Percentiles rank a stretch among this genome's conserved stretches.
phyloP scores from a whole-genome alignment of 2,888 invertebrate species.

The Sphaerophoria taeniata region DNA sequence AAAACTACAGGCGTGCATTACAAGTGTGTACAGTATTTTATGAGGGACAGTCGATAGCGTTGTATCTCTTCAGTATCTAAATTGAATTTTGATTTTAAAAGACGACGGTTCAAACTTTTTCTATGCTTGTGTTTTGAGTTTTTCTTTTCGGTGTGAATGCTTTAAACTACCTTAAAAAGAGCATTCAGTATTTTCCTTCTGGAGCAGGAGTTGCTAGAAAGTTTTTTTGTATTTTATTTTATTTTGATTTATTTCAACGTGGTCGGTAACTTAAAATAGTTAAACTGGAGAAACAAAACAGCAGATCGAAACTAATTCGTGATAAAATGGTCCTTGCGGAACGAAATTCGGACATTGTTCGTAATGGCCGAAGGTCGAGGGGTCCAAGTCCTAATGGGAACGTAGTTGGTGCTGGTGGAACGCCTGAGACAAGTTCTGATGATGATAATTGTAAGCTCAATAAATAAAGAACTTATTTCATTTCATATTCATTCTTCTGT shows the following conservation, averaged over 20 bases:
- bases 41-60: slow-evolving; percentile 61
- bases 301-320: slow-evolving; percentile 80
- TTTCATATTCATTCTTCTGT: slow-evolving; percentile 32
- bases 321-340: slow-evolving; percentile 94
- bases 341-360: slow-evolving; percentile 91
- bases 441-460: slow-evolving; percentile 90
- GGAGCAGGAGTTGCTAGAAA: neutral
- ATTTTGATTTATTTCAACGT: slow-evolving; percentile 6
- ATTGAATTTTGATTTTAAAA: slow-evolving; percentile 24
- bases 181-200: slow-evolving; percentile 14
- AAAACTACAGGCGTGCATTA: slow-evolving; percentile 59
- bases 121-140: slow-evolving; percentile 13
- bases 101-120: neutral
- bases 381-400: slow-evolving; percentile 94
- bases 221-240: neutral
- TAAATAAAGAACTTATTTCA: neutral
- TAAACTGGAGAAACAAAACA: slow-evolving; percentile 75
- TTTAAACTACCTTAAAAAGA: slow-evolving; percentile 14
- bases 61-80: slow-evolving; percentile 40
- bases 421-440: slow-evolving; percentile 92
- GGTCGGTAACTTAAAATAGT: slow-evolving; percentile 38
- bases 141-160: slow-evolving; percentile 1
- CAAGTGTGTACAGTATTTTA: slow-evolving; percentile 33
- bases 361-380: slow-evolving; percentile 94
- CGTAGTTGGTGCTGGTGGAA: slow-evolving; percentile 82